Conservation (phyloP, 1,140 invertebrate genomes). For the Papilio polytes region DNA sequence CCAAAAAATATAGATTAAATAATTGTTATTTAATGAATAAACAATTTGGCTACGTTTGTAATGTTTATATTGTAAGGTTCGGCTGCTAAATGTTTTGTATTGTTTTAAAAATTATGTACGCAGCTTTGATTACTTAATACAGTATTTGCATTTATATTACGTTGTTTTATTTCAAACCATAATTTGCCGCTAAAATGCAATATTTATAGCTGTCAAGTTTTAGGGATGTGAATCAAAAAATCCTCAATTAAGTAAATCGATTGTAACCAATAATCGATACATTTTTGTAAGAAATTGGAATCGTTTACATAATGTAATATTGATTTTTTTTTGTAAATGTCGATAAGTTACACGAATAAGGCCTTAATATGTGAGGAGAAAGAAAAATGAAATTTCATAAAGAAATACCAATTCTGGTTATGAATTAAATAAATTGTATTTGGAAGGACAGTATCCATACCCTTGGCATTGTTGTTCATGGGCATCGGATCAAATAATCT, state of each 20-base stretch:
- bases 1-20: slow-evolving; percentile 15
- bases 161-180: neutral
- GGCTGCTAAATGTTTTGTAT: neutral
- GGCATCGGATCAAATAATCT: too few species aligned
- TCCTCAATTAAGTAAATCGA: neutral
- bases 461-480: too few species aligned
- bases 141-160: slow-evolving; percentile 1
- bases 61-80: neutral
- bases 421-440: too few species aligned
- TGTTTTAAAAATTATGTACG: slow-evolving; percentile 14
- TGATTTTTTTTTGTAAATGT: too few species aligned
- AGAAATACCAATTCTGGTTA: too few species aligned
- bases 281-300: too few species aligned
- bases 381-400: too few species aligned
- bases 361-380: too few species aligned
- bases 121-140: neutral
- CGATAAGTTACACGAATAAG: too few species aligned
- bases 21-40: slow-evolving; percentile 26
- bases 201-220: neutral
- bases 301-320: too few species aligned
- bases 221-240: too few species aligned
- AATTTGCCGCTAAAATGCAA: neutral
- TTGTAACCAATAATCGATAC: neutral
- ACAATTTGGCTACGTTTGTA: slow-evolving; percentile 3
- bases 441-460: too few species aligned